These are phyloP conservation scores for Tursiops truncatus DNA, from an alignment of 2,113 vertebrate genomes.

Conservation along the genomic window DNA sequence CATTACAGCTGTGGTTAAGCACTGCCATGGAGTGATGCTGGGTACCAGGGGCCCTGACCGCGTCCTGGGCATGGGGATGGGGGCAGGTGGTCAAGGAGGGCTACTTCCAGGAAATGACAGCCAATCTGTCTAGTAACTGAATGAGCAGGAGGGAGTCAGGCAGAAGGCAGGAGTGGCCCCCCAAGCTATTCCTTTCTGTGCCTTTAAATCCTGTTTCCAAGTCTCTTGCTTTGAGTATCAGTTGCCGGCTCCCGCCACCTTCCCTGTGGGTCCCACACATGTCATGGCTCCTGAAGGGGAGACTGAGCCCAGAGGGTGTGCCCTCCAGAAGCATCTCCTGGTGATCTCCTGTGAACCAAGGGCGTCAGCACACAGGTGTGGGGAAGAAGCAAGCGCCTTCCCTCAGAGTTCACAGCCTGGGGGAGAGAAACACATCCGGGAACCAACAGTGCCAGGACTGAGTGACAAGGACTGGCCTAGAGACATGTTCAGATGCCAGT, in stretches of 20 bases:
- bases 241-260: background rate
- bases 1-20: background rate
- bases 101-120: background rate
- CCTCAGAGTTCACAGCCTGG: background rate
- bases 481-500: background rate
- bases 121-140: background rate
- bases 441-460: background rate
- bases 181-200: background rate
- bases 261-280: background rate
- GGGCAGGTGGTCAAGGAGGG: background rate
- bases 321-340: background rate
- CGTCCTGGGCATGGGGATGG: background rate
- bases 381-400: background rate
- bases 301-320: background rate
- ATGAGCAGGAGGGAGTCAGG: background rate
- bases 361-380: background rate
- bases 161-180: background rate
- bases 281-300: background rate
- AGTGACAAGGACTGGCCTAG: background rate
- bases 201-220: background rate
- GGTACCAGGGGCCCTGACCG: background rate
- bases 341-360: background rate
- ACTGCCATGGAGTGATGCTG: rapidly evolving
- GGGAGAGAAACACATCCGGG: background rate
- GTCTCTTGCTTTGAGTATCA: background rate